Conservation (phyloP, 2,888 invertebrate species). For the Pollenia griseotomentosa region DNA sequence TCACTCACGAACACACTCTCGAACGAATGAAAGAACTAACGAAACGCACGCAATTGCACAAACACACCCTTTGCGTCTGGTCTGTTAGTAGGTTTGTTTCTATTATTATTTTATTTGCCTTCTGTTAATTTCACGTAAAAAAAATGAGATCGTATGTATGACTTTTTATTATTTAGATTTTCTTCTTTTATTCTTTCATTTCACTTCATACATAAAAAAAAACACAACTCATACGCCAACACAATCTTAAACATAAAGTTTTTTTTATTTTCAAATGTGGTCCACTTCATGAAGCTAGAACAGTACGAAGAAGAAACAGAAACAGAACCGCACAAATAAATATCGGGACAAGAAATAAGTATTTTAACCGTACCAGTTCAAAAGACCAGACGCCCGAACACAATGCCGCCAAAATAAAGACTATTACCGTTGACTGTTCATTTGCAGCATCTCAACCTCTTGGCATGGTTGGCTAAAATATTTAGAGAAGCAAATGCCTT, state of each 20-base stretch:
- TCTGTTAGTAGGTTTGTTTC: conserved; percentile 42
- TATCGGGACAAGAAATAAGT: conserved; percentile 42
- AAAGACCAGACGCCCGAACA: conserved; percentile 78
- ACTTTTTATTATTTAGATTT: conserved; percentile 48
- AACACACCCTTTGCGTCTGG: conserved; percentile 62
- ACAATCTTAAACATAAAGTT: conserved; percentile 57
- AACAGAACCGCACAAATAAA: conserved; percentile 41
- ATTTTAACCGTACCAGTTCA: conserved; percentile 46
- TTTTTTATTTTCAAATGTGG: conserved; percentile 58
- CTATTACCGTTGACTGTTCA: conserved; percentile 74
- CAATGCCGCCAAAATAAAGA: conserved; percentile 81
- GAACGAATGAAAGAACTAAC: conserved; percentile 4
- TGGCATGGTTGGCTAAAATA: conserved; percentile 32
- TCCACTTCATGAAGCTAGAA: conserved; percentile 62
- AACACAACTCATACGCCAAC: conserved; percentile 60
- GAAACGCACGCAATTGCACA: conserved; percentile 13
- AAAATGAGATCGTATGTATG: conserved; percentile 58
- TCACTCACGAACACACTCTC: conserved; percentile 34
- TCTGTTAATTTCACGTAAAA: conserved; percentile 49
- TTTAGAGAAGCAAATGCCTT: conserved; percentile 12
- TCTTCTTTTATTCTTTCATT: conserved; percentile 38
- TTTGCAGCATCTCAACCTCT: conserved; percentile 57
- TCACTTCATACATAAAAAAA: conserved; percentile 51
- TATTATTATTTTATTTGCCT: conserved; percentile 42
- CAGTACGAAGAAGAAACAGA: conserved; percentile 15